Conservation (phyloP, 2,888 invertebrate genomes). For the Taenaris catops region DNA sequence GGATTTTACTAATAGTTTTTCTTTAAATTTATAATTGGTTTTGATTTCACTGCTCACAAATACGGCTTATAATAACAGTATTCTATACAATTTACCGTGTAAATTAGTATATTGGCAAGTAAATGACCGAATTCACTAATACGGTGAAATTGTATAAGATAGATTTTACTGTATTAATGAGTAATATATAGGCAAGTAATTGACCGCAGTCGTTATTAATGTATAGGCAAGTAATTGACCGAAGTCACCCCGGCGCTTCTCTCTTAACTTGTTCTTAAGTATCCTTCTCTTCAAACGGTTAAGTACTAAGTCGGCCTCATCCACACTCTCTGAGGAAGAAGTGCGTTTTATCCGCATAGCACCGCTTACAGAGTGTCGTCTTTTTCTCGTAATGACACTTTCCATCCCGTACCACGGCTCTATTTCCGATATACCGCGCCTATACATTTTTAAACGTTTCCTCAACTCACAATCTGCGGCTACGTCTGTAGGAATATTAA, state of each 20-base stretch:
- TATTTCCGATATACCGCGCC: conserved; percentile 71
- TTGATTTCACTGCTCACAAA: too few species aligned
- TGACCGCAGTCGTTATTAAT: too few species aligned
- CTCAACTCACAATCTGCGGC: conserved; percentile 68
- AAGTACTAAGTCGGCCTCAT: conserved; percentile 72
- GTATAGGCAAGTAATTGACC: too few species aligned
- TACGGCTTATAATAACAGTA: too few species aligned
- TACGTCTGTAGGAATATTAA: conserved; percentile 59
- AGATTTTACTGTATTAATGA: too few species aligned
- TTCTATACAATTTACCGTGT: too few species aligned
- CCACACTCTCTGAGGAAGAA: conserved; percentile 74
- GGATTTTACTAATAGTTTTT: too few species aligned
- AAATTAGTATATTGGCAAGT: too few species aligned
- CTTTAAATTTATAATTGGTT: too few species aligned
- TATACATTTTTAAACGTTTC: conserved; percentile 71
- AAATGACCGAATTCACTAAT: too few species aligned
- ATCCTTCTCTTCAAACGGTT: conserved; percentile 71
- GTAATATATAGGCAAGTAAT: too few species aligned
- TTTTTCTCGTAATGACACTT: conserved; percentile 46
- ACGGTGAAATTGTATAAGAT: too few species aligned
- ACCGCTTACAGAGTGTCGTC: conserved; percentile 60
- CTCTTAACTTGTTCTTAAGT: conserved; percentile 69
- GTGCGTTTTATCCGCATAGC: conserved; percentile 44
- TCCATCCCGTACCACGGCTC: conserved; percentile 39
- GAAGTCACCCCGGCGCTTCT: conserved; percentile 57